phyloP scores from a whole-genome alignment of 2,888 invertebrate genomes.

The Tolmerus cingulatus region DNA sequence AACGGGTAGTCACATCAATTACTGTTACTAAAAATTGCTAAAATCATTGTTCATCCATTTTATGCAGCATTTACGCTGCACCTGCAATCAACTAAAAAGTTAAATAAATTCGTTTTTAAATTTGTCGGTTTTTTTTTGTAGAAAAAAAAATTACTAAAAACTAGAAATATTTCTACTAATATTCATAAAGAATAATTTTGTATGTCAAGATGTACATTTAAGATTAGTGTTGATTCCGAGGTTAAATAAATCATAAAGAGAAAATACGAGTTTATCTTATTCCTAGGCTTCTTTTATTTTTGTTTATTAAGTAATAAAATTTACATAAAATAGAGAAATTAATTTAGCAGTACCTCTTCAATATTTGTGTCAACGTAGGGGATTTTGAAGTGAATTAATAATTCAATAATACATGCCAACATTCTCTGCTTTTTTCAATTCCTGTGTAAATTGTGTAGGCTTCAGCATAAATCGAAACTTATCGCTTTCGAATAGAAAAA shows the following conservation, averaged over 20 bases:
- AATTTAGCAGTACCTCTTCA: too few species aligned
- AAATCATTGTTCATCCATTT: neutral
- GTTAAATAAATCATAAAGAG: conserved; percentile 27
- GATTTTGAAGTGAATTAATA: too few species aligned
- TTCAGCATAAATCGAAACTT: too few species aligned
- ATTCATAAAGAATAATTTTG: conserved; percentile 20
- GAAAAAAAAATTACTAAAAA: conserved; percentile 13
- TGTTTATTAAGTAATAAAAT: neutral
- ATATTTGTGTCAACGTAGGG: too few species aligned
- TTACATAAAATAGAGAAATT: too few species aligned
- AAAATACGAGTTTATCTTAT: neutral
- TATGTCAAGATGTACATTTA: conserved; percentile 40
- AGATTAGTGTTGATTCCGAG: conserved; percentile 25
- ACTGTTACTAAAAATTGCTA: neutral
- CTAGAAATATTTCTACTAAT: conserved; percentile 17
- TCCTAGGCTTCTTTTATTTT: neutral
- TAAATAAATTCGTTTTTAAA: neutral
- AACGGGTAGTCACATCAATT: neutral
- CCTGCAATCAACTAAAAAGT: neutral
- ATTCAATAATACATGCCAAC: too few species aligned
- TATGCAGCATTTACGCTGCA: neutral
- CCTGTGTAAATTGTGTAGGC: too few species aligned
- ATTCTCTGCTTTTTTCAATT: too few species aligned
- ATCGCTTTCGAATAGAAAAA: too few species aligned
- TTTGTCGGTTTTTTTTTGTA: neutral